Evolutionary conservation across 2,113 vertebrate genomes (phyloP).

Genomic region (rabbit (Oryctolagus cuniculus)): DNA sequence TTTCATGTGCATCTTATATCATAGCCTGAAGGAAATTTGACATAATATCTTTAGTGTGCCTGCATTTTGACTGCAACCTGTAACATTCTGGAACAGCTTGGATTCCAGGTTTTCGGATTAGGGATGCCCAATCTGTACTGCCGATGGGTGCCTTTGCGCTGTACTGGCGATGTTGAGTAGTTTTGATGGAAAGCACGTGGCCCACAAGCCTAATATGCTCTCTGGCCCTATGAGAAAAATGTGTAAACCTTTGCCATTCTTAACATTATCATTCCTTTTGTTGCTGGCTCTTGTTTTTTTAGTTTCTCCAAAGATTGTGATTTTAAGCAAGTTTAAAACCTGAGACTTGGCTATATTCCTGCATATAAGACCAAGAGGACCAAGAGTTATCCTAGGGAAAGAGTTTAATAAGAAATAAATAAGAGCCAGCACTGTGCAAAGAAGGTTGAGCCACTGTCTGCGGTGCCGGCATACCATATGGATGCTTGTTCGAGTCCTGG

Average conservation of each 20-base stretch:
- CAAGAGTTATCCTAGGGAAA: not conserved
- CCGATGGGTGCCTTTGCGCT: not conserved
- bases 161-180: not conserved
- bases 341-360: not conserved
- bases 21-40: too few species aligned
- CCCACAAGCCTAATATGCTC: not conserved
- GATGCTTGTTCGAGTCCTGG: too few species aligned
- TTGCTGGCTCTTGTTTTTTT: not conserved
- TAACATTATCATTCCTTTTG: not conserved
- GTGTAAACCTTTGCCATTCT: not conserved
- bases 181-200: not conserved
- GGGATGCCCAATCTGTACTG: too few species aligned
- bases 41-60: too few species aligned
- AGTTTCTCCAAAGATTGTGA: not conserved
- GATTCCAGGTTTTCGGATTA: too few species aligned
- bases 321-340: constrained; percentile 12
- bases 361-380: not conserved
- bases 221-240: not conserved
- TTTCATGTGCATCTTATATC: too few species aligned
- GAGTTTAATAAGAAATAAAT: not conserved
- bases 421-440: too few species aligned
- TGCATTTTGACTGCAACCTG: too few species aligned
- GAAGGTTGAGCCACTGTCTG: too few species aligned
- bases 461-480: too few species aligned
- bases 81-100: too few species aligned